These are phyloP conservation scores for Aptenodytes forsteri DNA, from an alignment of 2,113 vertebrate genomes.

Conservation along the genomic window DNA sequence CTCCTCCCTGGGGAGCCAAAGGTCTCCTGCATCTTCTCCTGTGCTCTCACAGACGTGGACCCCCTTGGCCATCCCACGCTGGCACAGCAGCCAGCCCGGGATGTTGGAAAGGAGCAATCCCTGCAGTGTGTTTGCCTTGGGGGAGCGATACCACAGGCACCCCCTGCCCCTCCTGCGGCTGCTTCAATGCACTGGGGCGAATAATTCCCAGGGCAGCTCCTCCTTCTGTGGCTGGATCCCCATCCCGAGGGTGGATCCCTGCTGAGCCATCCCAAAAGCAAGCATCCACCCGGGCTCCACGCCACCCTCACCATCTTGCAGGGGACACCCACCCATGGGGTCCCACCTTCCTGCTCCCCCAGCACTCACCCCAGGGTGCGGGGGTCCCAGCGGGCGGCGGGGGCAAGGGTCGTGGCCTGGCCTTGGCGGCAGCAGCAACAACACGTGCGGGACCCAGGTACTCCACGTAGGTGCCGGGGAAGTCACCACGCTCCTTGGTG, in stretches of 20 bases:
- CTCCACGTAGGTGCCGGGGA: slow-evolving; percentile 85
- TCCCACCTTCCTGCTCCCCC: neutral
- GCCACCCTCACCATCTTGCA: neutral
- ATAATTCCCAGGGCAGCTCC: neutral
- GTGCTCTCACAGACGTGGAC: neutral
- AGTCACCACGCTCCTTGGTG: slow-evolving; percentile 82
- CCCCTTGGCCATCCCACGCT: neutral
- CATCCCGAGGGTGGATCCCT: neutral
- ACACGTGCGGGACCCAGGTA: slow-evolving; percentile 72
- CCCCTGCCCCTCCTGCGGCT: neutral
- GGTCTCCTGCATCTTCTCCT: neutral
- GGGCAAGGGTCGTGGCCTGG: slow-evolving; percentile 75
- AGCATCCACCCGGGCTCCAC: rapidly evolving
- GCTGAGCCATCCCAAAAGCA: neutral
- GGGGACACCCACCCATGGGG: neutral
- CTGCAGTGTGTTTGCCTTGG: neutral
- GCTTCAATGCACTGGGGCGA: rapidly evolving
- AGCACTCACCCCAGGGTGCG: slow-evolving; percentile 71
- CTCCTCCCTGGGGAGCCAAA: neutral
- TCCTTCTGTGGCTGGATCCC: neutral
- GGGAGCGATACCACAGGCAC: rapidly evolving
- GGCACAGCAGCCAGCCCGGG: neutral
- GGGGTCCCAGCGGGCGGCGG: slow-evolving; percentile 41
- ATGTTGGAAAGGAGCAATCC: neutral
- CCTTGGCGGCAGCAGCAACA: slow-evolving; percentile 35